Percentiles rank a stretch among this genome's conserved stretches.
Conservation (phyloP, 1,140 invertebrate genomes). For the Trinorchestia longiramus region DNA sequence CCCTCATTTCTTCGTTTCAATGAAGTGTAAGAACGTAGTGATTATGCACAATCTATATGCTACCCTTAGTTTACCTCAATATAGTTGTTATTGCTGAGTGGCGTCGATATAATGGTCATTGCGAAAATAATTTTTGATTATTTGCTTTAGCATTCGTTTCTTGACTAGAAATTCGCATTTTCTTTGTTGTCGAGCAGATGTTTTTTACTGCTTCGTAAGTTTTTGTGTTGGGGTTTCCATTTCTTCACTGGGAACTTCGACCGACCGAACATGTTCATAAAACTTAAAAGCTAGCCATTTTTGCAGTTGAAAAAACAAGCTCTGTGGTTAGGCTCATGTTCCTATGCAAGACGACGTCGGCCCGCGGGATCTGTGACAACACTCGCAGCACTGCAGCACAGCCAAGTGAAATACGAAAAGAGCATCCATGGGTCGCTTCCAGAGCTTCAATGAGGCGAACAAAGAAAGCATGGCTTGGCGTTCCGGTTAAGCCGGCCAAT, state of each 20-base stretch:
- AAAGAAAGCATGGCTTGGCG: constrained; percentile 6
- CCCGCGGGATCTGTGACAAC: constrained; percentile 10
- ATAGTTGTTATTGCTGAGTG: neutral
- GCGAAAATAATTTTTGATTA: neutral
- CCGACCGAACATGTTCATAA: neutral
- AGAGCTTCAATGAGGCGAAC: constrained; percentile 30
- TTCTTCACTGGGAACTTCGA: too few relatives aligned
- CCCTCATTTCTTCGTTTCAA: neutral
- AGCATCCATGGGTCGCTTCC: constrained; percentile 12
- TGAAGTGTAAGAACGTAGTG: neutral
- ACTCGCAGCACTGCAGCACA: constrained; percentile 2
- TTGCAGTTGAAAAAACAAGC: neutral
- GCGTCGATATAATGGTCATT: too few relatives aligned
- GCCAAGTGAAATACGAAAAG: neutral
- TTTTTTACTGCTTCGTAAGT: neutral
- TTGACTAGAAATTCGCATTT: neutral
- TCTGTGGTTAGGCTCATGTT: neutral
- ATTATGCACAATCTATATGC: neutral
- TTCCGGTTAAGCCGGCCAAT: neutral
- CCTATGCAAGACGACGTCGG: neutral
- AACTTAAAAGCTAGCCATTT: neutral
- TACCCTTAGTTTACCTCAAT: neutral
- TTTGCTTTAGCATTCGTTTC: neutral
- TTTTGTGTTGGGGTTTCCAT: too few relatives aligned
- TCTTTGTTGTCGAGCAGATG: neutral